A percentile compares a stretch with the other conserved stretches of the same genome.
Conservation (phyloP, 1,140 invertebrate genomes). For the Ips nitidus region DNA sequence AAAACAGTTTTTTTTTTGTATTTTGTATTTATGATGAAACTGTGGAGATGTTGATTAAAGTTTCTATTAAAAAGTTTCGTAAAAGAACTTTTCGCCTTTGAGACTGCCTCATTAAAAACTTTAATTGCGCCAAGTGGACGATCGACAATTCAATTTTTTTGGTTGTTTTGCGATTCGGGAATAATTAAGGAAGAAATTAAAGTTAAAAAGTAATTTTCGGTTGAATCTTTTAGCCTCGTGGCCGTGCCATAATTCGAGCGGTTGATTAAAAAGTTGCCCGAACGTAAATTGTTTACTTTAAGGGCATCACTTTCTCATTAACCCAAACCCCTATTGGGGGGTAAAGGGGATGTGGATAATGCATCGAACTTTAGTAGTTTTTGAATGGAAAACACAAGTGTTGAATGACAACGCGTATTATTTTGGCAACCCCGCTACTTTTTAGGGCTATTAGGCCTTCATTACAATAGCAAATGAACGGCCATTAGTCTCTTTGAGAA, state of each 20-base stretch:
- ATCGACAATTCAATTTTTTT: slow-evolving; percentile 33
- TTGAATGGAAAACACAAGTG: too few species aligned
- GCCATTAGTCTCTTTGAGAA: slow-evolving; percentile 30
- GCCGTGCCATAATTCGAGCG: slow-evolving; percentile 12
- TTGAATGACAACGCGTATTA: too few species aligned
- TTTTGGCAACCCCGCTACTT: too few species aligned
- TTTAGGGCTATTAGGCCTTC: slow-evolving; percentile 21
- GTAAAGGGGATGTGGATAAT: not conserved
- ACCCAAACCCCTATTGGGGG: not conserved
- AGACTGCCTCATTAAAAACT: slow-evolving; percentile 34
- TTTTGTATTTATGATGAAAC: too few species aligned
- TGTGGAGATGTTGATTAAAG: not conserved
- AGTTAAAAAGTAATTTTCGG: slow-evolving; percentile 34
- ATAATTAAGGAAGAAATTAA: slow-evolving; percentile 34
- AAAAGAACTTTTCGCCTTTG: slow-evolving; percentile 26
- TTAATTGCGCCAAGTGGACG: slow-evolving; percentile 33
- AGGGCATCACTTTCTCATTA: not conserved
- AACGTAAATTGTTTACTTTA: not conserved
- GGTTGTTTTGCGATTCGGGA: slow-evolving; percentile 19
- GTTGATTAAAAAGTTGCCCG: slow-evolving; percentile 20
- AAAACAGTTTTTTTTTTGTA: too few species aligned
- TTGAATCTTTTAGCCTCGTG: slow-evolving; percentile 21
- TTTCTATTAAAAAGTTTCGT: slow-evolving; percentile 32
- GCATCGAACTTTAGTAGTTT: too few species aligned
- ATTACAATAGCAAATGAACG: slow-evolving; percentile 37